phyloP scores from a whole-genome alignment of 2,113 vertebrate species.

The Eubucco bourcierii region DNA sequence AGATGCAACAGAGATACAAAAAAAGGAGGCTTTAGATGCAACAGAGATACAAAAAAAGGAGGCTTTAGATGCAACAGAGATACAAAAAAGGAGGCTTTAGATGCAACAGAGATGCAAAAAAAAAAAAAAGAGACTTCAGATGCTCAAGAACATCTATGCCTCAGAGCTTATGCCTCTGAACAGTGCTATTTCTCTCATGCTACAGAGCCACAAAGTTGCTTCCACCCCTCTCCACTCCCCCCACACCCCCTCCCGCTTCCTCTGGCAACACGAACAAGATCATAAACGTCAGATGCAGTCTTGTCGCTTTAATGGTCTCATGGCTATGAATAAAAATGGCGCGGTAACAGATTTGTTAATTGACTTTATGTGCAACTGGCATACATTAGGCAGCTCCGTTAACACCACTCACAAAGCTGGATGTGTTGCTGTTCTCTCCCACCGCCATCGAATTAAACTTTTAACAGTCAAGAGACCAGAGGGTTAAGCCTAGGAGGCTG shows the following conservation, averaged over 20 bases:
- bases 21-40: too few species aligned
- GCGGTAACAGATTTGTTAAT: slow-evolving; percentile 70
- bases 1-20: too few species aligned
- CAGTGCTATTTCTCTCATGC: slow-evolving; percentile 1
- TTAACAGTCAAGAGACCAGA: slow-evolving; percentile 56
- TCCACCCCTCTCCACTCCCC: slow-evolving; percentile 2
- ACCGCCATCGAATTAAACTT: slow-evolving; percentile 49
- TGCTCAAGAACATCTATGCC: too few species aligned
- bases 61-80: too few species aligned
- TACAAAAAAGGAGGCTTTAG: background rate
- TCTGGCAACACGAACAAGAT: slow-evolving; percentile 59
- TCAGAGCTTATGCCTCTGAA: slow-evolving; percentile 32
- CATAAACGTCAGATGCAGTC: slow-evolving; percentile 66
- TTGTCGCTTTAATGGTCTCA: slow-evolving; percentile 62
- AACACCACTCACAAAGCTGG: slow-evolving; percentile 22
- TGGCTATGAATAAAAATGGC: slow-evolving; percentile 71
- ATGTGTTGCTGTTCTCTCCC: slow-evolving; percentile 34
- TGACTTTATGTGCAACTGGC: slow-evolving; percentile 50
- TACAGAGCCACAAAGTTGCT: slow-evolving; percentile 37
- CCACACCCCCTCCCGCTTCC: background rate
- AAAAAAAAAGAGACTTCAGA: background rate
- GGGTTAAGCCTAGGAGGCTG: slow-evolving; percentile 73
- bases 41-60: too few species aligned
- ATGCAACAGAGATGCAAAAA: too few species aligned
- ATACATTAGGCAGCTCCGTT: slow-evolving; percentile 40